These are phyloP conservation scores for Apamea crenata DNA, from an alignment of 2,888 invertebrate genomes.

Conservation along the genomic window DNA sequence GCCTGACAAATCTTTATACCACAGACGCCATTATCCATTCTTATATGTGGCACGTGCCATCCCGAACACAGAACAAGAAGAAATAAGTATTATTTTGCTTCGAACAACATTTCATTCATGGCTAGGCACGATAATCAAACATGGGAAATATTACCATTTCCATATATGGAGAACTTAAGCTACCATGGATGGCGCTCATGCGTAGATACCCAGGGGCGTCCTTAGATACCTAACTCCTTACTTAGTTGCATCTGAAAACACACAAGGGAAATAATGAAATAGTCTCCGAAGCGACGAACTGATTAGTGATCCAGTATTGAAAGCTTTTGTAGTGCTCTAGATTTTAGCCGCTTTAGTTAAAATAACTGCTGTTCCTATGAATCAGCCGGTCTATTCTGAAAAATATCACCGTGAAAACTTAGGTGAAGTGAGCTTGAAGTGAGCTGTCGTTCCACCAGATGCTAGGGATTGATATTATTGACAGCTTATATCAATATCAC, in stretches of 20 bases:
- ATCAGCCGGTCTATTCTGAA: neutral
- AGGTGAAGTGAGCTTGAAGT: neutral
- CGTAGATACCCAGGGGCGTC: neutral
- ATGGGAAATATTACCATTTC: slow-evolving; percentile 6
- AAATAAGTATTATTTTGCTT: neutral
- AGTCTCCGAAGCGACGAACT: neutral
- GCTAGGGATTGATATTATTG: neutral
- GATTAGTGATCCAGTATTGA: slow-evolving; percentile 10
- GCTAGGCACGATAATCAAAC: slow-evolving; percentile 3
- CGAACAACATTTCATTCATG: slow-evolving; percentile 13
- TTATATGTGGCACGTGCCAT: slow-evolving; percentile 4
- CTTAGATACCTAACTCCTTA: neutral
- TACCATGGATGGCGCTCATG: neutral
- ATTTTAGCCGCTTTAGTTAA: neutral
- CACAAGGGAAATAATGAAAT: slow-evolving; percentile 21
- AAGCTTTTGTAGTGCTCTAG: neutral
- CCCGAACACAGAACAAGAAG: neutral
- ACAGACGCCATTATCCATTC: slow-evolving; percentile 1
- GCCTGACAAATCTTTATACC: slow-evolving; percentile 1
- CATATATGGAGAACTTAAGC: slow-evolving; percentile 7
- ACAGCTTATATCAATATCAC: neutral
- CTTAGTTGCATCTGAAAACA: slow-evolving; percentile 13
- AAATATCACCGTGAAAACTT: neutral
- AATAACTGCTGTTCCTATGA: neutral
- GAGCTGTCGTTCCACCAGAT: neutral